Conservation (phyloP, 2,888 invertebrate species). For the Macrostomum cliftonense region DNA sequence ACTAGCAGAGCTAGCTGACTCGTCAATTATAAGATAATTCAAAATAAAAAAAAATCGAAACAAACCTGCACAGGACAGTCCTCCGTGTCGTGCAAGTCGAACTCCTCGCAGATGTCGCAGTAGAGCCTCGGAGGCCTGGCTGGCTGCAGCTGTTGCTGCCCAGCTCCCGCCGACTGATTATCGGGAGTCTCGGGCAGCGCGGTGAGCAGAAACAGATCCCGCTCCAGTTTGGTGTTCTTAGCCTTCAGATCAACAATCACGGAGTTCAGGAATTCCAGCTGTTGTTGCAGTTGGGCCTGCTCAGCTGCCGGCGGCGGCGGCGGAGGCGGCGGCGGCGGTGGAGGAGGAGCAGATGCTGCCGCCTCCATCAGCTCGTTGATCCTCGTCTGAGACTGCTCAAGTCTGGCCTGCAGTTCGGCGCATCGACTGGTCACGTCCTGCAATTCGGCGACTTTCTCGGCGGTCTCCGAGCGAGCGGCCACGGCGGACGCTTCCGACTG, state of each 20-base stretch:
- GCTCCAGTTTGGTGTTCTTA: slow-evolving; percentile 65
- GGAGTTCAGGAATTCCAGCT: slow-evolving; percentile 67
- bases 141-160: background rate
- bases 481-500: background rate
- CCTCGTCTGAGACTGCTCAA: background rate
- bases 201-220: slow-evolving; percentile 71
- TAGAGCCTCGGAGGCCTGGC: slow-evolving; percentile 56
- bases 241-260: slow-evolving; percentile 87
- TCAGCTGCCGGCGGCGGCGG: background rate
- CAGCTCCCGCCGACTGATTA: slow-evolving; percentile 18
- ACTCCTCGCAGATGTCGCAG: slow-evolving; percentile 91
- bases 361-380: background rate
- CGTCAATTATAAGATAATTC: slow-evolving; percentile 17
- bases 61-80: slow-evolving; percentile 69
- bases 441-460: background rate
- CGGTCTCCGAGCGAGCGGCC: background rate
- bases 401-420: background rate
- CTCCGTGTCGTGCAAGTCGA: slow-evolving; percentile 88
- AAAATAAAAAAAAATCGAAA: slow-evolving; percentile 39
- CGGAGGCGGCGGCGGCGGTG: background rate
- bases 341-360: background rate
- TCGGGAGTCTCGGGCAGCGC: slow-evolving; percentile 92
- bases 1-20: too few relatives aligned
- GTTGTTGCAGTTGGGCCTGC: slow-evolving; percentile 5
- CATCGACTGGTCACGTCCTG: background rate